These are phyloP conservation scores for Drosophila guanche DNA, from an alignment of 1,140 invertebrate species.

Conservation along the genomic window DNA sequence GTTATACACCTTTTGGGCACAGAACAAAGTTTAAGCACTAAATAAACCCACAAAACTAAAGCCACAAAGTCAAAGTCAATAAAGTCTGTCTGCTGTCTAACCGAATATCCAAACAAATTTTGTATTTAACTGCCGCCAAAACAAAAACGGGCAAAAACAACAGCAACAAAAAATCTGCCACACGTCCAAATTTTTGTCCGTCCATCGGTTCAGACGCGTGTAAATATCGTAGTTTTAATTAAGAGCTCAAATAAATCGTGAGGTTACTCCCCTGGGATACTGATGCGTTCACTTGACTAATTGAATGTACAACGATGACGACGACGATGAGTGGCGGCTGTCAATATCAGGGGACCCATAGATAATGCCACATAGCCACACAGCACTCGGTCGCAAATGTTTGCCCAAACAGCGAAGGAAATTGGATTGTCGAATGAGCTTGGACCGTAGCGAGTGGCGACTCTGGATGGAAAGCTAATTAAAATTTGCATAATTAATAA, in stretches of 20 bases:
- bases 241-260: slow-evolving; percentile 66
- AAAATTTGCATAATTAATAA: slow-evolving; percentile 75
- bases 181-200: slow-evolving; percentile 11
- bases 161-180: background rate
- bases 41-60: background rate
- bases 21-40: background rate
- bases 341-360: slow-evolving; percentile 31
- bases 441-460: slow-evolving; percentile 8
- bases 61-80: slow-evolving; percentile 12
- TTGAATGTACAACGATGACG: slow-evolving; percentile 47
- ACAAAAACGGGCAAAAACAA: slow-evolving; percentile 15
- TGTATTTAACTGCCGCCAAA: slow-evolving; percentile 24
- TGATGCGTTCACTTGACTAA: slow-evolving; percentile 58
- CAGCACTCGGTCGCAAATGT: slow-evolving; percentile 21
- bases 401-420: slow-evolving; percentile 42
- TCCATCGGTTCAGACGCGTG: slow-evolving; percentile 26
- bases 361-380: slow-evolving; percentile 40
- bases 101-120: slow-evolving; percentile 20
- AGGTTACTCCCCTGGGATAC: slow-evolving; percentile 26
- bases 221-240: slow-evolving; percentile 70
- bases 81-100: slow-evolving; percentile 10
- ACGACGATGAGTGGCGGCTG: background rate
- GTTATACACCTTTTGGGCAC: too few relatives aligned
- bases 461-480: slow-evolving; percentile 50
- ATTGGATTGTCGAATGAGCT: slow-evolving; percentile 60